A percentile compares a stretch with the other conserved stretches of the same genome.
phyloP scores from a whole-genome alignment of 2,797 vertebrate species.

The Esox lucius region DNA sequence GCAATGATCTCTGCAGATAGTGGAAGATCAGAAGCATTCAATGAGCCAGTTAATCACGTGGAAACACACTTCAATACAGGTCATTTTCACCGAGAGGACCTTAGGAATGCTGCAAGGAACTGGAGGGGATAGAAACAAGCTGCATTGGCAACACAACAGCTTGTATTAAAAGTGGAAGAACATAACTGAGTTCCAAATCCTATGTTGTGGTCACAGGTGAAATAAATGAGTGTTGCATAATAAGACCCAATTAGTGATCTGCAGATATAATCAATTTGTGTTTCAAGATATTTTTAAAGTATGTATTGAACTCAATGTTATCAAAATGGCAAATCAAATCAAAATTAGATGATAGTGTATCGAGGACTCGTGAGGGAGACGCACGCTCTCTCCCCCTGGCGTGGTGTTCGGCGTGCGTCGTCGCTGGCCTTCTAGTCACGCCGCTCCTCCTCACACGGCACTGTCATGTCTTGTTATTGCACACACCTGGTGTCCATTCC shows the following conservation, averaged over 20 bases:
- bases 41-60: slow-evolving; percentile 24
- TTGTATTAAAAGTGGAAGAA: not conserved
- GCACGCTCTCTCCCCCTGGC: too few relatives aligned
- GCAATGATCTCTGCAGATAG: slow-evolving; percentile 15
- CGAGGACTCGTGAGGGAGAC: too few relatives aligned
- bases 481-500: too few relatives aligned
- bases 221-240: slow-evolving; percentile 3
- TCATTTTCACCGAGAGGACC: slow-evolving; percentile 6
- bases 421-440: too few relatives aligned
- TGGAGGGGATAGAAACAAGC: not conserved
- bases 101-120: slow-evolving; percentile 1
- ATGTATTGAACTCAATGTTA: not conserved
- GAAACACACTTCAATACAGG: slow-evolving; percentile 36
- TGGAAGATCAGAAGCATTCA: slow-evolving; percentile 13
- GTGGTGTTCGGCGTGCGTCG: too few relatives aligned
- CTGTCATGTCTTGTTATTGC: too few relatives aligned
- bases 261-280: not conserved
- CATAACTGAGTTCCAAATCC: not conserved
- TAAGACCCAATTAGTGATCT: not conserved
- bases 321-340: not conserved
- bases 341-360: not conserved
- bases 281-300: not conserved
- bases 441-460: too few relatives aligned
- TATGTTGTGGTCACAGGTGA: not conserved
- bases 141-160: not conserved